These are phyloP conservation scores for Oreochromis grahami DNA, from an alignment of 2,797 vertebrate genomes.

Conservation along the genomic window DNA sequence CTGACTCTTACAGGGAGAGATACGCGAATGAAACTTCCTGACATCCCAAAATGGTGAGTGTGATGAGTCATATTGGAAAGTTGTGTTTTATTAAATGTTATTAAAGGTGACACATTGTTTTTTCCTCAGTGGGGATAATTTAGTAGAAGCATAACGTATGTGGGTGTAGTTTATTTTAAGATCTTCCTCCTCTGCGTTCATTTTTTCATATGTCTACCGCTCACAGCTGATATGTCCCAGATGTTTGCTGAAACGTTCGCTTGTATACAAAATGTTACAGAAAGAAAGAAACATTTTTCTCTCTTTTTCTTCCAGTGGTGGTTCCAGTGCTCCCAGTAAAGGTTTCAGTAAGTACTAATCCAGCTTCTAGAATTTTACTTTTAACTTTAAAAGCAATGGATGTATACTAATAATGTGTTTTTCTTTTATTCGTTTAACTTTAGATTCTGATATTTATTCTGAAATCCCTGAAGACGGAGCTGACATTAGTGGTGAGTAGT, in stretches of 20 bases:
- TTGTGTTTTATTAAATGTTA: background rate
- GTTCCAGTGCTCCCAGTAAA: background rate
- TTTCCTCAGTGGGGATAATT: background rate
- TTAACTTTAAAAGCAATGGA: background rate
- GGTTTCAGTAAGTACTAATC: background rate
- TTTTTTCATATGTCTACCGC: background rate
- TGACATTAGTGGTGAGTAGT: constrained; percentile 42
- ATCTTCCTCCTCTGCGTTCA: background rate
- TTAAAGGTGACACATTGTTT: background rate
- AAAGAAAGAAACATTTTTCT: background rate
- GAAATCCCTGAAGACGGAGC: constrained; percentile 81
- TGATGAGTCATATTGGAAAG: background rate
- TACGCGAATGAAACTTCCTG: constrained; percentile 59
- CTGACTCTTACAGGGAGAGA: constrained; percentile 64
- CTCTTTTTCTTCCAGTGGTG: background rate
- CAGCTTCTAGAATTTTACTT: background rate
- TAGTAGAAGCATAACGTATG: background rate
- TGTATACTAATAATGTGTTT: background rate
- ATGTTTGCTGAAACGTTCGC: background rate
- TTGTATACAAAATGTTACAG: background rate
- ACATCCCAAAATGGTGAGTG: constrained; percentile 70
- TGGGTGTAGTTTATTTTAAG: background rate
- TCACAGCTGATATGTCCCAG: background rate
- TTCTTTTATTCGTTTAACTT: background rate
- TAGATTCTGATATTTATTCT: constrained; percentile 89